Evolutionary conservation across 2,113 vertebrate genomes (phyloP), one percentile per base, ranked within the genome.

Genomic region (Labeo rohita): DNA sequence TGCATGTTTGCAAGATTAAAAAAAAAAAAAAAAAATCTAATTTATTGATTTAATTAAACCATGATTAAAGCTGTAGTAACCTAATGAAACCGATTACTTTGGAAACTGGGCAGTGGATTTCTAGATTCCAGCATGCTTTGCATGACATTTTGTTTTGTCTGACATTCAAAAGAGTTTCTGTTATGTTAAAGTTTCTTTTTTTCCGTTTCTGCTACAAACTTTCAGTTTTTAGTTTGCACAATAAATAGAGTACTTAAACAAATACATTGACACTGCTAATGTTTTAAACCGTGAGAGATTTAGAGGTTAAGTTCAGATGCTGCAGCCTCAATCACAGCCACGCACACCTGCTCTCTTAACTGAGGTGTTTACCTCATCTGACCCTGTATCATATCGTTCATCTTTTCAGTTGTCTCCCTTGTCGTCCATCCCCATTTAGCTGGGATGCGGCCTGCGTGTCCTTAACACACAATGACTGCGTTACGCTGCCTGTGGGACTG

Each of bases 401-500:
- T 72, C 80, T 83, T 65, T 83, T 34, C 43, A 39, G 15, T 72
- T 72, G 63, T 83, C 47, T 83, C 49, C 65, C 49, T 52, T 15
- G 47, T 39, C 28, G 3, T 16, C 8, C 43, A 63, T 81, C 56
- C 61, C 13, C 10, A n/a, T 50, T 80, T 63, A 78, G 28, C 75
- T 78, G 50, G 47, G 61, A 74, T 81, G 12, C 10, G 4, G 47
- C 63, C 45, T 70, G 45, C 47, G 43, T 6, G 3, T 72, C 18
- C 66, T 47, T 66, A 66, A 79, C 61, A 74, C 70, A 65, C 80
- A 84, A 78, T 70, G 56, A 68, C 61, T 52, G n/a, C 21, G 34
- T 86, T 68, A 75, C 8, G 49, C 56, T 66, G 75, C 66, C 50
- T 84, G 56, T 88, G 84, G 54, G 16, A 80, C 39, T 50, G 83